These are phyloP conservation scores for Neosilurus mollespiculum DNA, from an alignment of 2,797 vertebrate genomes.

Conservation along the genomic window DNA sequence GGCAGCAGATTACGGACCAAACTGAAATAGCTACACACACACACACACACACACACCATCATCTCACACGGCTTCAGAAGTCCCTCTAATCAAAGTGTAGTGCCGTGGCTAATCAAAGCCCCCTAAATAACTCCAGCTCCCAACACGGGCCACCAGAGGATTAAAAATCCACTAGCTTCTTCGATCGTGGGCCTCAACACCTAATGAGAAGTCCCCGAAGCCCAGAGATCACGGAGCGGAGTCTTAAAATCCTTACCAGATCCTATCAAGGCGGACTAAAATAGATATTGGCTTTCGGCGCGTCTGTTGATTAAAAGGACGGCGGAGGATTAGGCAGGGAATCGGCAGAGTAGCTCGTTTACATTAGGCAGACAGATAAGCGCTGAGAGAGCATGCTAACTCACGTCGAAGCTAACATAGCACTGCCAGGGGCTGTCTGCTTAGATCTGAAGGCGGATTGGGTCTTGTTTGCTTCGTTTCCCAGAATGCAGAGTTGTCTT, in stretches of 20 bases:
- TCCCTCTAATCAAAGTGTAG: slow-evolving; percentile 95
- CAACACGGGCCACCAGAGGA: slow-evolving; percentile 91
- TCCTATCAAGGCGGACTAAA: slow-evolving; percentile 97
- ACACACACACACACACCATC: slow-evolving; percentile 43
- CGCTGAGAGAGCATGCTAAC: slow-evolving; percentile 67
- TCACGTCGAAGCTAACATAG: slow-evolving; percentile 76
- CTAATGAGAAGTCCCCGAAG: slow-evolving; percentile 98
- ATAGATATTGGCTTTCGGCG: slow-evolving; percentile 94
- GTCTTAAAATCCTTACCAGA: slow-evolving; percentile 97
- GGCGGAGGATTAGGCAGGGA: slow-evolving; percentile 84
- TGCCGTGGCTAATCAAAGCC: slow-evolving; percentile 95
- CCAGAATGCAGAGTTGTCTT: slow-evolving; percentile 71
- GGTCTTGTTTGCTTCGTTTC: slow-evolving; percentile 75
- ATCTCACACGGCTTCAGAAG: slow-evolving; percentile 82
- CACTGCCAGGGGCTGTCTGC: slow-evolving; percentile 79
- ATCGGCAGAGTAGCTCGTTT: slow-evolving; percentile 78
- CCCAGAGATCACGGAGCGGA: slow-evolving; percentile 89
- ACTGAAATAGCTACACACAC: slow-evolving; percentile 45
- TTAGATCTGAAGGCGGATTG: slow-evolving; percentile 78
- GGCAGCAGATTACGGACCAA: slow-evolving; percentile 70
- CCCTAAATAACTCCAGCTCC: slow-evolving; percentile 96
- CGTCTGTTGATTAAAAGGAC: slow-evolving; percentile 95
- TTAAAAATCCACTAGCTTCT: slow-evolving; percentile 99
- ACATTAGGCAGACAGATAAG: slow-evolving; percentile 83
- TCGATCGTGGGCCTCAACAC: slow-evolving; percentile 84